phyloP scores from a whole-genome alignment of 1,140 invertebrate genomes.

The Dreissena polymorpha region DNA sequence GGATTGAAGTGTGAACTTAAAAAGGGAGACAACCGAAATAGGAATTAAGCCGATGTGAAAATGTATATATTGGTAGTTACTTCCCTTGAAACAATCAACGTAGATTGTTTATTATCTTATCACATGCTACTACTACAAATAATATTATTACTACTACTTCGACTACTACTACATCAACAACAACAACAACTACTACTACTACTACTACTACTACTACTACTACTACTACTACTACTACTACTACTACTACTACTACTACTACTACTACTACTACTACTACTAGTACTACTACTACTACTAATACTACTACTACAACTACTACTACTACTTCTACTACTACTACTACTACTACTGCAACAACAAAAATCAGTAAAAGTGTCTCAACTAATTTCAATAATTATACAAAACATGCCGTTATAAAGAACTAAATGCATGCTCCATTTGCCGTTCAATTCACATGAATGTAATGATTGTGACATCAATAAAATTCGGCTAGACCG shows the following conservation, averaged over 20 bases:
- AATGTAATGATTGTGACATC: too few species aligned
- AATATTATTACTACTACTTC: background rate
- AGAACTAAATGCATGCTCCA: too few species aligned
- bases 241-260: conserved; percentile 1
- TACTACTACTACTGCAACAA: background rate
- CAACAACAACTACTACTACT: background rate
- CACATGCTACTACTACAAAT: background rate
- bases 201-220: conserved; percentile 12
- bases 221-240: conserved; percentile 12
- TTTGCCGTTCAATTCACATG: too few species aligned
- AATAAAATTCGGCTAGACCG: too few species aligned
- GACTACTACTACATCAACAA: background rate
- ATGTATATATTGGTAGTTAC: too few species aligned
- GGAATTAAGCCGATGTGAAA: too few species aligned
- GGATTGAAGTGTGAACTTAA: too few species aligned
- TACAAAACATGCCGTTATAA: too few species aligned
- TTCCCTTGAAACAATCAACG: too few species aligned
- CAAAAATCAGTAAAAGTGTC: too few species aligned
- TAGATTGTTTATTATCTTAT: background rate
- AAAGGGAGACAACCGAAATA: too few species aligned
- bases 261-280: background rate
- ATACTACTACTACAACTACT: background rate
- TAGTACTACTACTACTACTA: background rate
- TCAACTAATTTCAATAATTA: too few species aligned
- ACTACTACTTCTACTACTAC: background rate